Percentiles rank a stretch among this genome's conserved stretches.
Conservation (phyloP, 2,797 vertebrate genomes). For the Pogoniulus pusillus region DNA sequence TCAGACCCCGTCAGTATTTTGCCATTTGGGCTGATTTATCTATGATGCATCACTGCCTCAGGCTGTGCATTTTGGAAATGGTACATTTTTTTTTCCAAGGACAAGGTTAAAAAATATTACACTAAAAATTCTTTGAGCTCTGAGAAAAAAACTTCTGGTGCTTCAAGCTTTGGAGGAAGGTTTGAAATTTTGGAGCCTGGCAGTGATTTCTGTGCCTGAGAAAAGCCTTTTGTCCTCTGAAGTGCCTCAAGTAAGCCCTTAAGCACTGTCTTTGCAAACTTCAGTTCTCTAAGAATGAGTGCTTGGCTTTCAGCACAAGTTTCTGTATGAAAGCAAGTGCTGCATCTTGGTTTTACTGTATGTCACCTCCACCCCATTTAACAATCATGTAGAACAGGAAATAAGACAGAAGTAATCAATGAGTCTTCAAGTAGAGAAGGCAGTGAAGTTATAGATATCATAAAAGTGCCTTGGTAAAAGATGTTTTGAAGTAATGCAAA, state of each 20-base stretch:
- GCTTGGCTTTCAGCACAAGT: not conserved
- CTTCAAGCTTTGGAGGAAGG: not conserved
- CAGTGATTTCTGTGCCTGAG: not conserved
- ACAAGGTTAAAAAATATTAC: not conserved
- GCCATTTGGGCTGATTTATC: not conserved
- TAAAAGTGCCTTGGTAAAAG: not conserved
- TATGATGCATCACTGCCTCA: not conserved
- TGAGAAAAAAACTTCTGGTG: not conserved
- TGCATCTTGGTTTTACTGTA: not conserved
- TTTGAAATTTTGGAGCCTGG: not conserved
- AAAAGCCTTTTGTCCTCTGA: constrained; percentile 8
- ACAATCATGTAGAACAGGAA: not conserved
- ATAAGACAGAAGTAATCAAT: constrained; percentile 2
- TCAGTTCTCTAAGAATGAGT: not conserved
- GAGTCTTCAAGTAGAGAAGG: not conserved
- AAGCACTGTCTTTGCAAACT: not conserved
- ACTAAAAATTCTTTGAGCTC: not conserved
- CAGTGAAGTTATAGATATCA: not conserved
- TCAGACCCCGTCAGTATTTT: not conserved
- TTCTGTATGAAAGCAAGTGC: not conserved
- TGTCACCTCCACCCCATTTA: not conserved
- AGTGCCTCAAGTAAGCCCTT: not conserved
- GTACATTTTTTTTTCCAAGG: not conserved
- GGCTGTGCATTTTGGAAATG: not conserved
- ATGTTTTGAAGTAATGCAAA: not conserved